Evolutionary conservation across 2,888 invertebrate genomes (phyloP).

Genomic region (Drosophila kokeensis): DNA sequence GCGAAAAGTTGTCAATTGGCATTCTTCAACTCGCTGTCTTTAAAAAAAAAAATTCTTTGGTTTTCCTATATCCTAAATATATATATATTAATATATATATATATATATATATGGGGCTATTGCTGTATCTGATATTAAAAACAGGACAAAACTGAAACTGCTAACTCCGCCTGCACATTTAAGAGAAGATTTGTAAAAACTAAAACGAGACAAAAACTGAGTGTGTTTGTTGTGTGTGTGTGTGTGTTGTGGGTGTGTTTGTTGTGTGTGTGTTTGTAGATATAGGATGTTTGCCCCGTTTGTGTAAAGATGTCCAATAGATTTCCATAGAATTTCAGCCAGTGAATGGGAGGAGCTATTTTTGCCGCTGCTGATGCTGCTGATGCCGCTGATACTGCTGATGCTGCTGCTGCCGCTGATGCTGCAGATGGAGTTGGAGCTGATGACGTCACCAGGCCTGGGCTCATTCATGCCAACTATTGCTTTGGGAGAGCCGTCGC

Average conservation of each 20-base stretch:
- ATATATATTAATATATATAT: neutral
- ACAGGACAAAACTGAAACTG: neutral
- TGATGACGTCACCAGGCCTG: conserved; percentile 6
- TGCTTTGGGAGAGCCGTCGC: conserved; percentile 52
- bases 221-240: conserved; percentile 3
- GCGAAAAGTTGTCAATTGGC: conserved; percentile 32
- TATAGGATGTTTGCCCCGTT: neutral
- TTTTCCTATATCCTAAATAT: conserved; percentile 16
- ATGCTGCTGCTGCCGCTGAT: neutral
- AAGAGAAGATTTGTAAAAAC: conserved; percentile 20
- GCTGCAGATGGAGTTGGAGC: conserved; percentile 7
- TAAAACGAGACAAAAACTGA: conserved; percentile 32
- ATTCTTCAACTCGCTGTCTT: neutral
- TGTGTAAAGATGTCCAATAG: neutral
- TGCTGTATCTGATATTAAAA: conserved; percentile 17
- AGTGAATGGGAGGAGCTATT: neutral
- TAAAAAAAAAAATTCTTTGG: conserved; percentile 53
- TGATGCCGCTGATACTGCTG: neutral
- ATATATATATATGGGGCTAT: conserved; percentile 25
- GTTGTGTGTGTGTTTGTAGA: neutral
- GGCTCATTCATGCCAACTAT: conserved; percentile 64
- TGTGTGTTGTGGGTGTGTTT: neutral
- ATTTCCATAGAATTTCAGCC: neutral
- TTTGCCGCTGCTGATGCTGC: neutral
- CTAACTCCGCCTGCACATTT: conserved; percentile 1